Evolutionary conservation across 92 coral and sea anemone species (phyloP).

Genomic region (Micromussa lordhowensis): DNA sequence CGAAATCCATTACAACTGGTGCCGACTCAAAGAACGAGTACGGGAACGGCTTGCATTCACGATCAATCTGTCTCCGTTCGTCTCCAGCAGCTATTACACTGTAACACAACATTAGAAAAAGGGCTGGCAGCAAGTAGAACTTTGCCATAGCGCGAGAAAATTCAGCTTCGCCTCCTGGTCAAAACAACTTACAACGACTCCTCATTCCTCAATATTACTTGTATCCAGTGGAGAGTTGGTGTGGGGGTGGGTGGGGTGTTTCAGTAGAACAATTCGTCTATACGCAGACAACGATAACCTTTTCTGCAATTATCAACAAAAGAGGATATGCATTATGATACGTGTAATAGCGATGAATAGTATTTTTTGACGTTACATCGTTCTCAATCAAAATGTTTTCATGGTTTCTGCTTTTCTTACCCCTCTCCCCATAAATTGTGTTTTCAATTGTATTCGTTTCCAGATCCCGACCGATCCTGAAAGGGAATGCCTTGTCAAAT

Average conservation of each 20-base stretch:
- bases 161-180: not conserved
- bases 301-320: not conserved
- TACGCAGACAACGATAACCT: not conserved
- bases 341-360: not conserved
- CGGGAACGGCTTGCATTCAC: conserved; percentile 68
- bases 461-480: not conserved
- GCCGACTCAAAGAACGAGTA: conserved; percentile 51
- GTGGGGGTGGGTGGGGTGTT: not conserved
- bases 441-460: not conserved
- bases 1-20: conserved; percentile 62
- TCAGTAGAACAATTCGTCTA: not conserved
- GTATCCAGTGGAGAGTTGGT: not conserved
- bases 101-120: conserved; percentile 1
- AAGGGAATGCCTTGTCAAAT: conserved; percentile 26
- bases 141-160: conserved; percentile 19
- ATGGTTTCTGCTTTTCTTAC: not conserved
- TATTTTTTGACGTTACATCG: not conserved
- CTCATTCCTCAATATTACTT: too few species aligned
- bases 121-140: conserved; percentile 3
- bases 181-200: not conserved
- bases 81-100: conserved; percentile 12
- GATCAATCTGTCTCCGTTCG: conserved; percentile 10
- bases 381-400: not conserved
- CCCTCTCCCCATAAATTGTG: not conserved
- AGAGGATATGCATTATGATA: not conserved